Evolutionary conservation across 2,797 vertebrate species (phyloP).

Genomic region (Semaprochilodus insignis): DNA sequence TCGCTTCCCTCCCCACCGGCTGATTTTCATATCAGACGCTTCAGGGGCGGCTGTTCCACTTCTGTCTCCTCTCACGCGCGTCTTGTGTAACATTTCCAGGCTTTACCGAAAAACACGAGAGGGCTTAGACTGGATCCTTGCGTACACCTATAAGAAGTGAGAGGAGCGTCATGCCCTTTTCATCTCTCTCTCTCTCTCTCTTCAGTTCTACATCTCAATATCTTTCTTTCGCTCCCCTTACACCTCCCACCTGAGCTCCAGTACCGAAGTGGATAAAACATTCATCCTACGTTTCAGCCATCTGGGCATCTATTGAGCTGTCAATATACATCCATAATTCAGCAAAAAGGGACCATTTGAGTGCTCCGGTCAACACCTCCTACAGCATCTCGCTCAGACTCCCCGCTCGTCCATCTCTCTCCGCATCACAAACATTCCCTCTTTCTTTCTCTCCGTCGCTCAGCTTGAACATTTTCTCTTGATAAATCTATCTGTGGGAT

Average conservation of each 20-base stretch:
- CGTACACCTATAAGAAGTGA: conserved; percentile 21
- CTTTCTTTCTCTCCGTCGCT: neutral
- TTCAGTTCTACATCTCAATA: neutral
- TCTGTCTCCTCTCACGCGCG: conserved; percentile 28
- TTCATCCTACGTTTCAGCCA: conserved; percentile 14
- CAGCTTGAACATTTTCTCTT: neutral
- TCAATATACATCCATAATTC: conserved; percentile 45
- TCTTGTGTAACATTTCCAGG: conserved; percentile 34
- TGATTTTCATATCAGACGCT: conserved; percentile 56
- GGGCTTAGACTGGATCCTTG: conserved; percentile 21
- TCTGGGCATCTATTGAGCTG: conserved; percentile 26
- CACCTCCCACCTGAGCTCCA: conserved; percentile 29
- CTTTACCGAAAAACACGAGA: conserved; percentile 13
- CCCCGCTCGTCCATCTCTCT: conserved; percentile 24
- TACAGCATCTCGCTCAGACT: conserved; percentile 4
- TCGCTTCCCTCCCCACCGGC: conserved; percentile 32
- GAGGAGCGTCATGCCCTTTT: conserved; percentile 6
- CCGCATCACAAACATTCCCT: neutral
- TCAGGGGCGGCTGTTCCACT: conserved; percentile 37
- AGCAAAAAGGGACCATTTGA: conserved; percentile 3
- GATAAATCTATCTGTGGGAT: conserved; percentile 29
- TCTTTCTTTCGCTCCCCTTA: neutral
- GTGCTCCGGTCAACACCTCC: conserved; percentile 12
- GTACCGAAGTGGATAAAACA: conserved; percentile 14
- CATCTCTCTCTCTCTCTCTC: neutral